Evolutionary conservation across 2,888 invertebrate genomes (phyloP), one percentile per base, ranked within the genome.

Genomic region (Ormyrus rosae): DNA sequence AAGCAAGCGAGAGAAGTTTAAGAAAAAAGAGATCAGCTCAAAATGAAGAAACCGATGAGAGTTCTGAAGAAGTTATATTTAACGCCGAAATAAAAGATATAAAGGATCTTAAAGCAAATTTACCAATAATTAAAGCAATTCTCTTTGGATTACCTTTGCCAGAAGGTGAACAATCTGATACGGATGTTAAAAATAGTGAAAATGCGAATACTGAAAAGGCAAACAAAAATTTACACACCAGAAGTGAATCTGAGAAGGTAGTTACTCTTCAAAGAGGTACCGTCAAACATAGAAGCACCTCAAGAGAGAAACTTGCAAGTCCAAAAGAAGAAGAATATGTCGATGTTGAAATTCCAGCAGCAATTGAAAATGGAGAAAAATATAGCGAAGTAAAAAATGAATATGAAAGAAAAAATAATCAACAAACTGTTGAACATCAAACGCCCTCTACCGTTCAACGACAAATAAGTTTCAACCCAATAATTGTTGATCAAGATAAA

Each of bases 91-190:
- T 83, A 63, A 81, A 78, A 73, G 83, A 84, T 69, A 79, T 84
- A 45, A 78, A 78, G 58, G 82, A 80, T 61, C 77, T 84, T 9
- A 83, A 83, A 77, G 78, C 70, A 11, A 85, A 84, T 50, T 75
- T 84, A 19, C 82, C 82, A 56, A 84, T 83, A 71, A 84, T 85
- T 9, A 82, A 83, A 74, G 83, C 84, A 8, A 83, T 84, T 71
- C 79, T 85, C 2, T 80, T 84, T 56, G 84, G 83, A 46, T 70
- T 81, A 48, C 81, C 83, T 10, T 48, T 81, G n/a, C 74, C 82
- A 5, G 81, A 81, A 68, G 80, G 45, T 50, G 58, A 61, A 60
- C 60, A 72, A 63, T 51, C 34, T n/a, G 13, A 34, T 45, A 13
- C 53, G n/a, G 58, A 70, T 55, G 69, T 46, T 19, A 13, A 11